Base-by-base conservation (phyloP, 2,113 vertebrate species). In the Podiceps cristatus region DNA sequence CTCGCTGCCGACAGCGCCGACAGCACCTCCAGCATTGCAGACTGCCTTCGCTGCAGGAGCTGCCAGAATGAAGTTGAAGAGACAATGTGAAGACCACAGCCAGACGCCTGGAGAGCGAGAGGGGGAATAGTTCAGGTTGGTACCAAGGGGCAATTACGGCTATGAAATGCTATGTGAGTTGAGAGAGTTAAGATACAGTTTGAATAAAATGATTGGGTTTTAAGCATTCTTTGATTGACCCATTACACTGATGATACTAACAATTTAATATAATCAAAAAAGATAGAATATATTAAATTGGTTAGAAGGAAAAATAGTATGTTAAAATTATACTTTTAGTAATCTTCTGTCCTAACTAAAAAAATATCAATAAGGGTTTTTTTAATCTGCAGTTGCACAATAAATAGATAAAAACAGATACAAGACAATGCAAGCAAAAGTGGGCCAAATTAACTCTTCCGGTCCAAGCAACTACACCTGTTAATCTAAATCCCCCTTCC, bases 81-180 rank as follows among this genome's bases (percentile, higher is more conserved):
- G 25, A 62, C 1, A 45, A 44, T 0, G 0, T 15, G 35, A 90
- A 44, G 22, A 76, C 17, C 0, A 0, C 40, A 66, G 59, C 17
- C 71, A 86, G 75, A 49, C 1, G 0, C 9, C 50, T 45, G 59
- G 19, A 66, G 58, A 66, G 47, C 1, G 3, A 75, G 40, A 84
- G 31, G 16, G 45, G 35, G 29, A 59, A 44, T 6, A 67, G 42
- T 71, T 75, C 62, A 79, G 33, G 37, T 13, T 11, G 2, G 44
- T 49, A 68, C 25, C 42, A 85, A 55, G 45, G 69, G 19, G 10
- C 9, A 60, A 16, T 29, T 76, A 10, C 3, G 4, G n/a, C 85
- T 71, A 6, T 66, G 47, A 80, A 86, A 52, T 23, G n/a, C 31
- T 77, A 27, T 1, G 0, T 55, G 24, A 76, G 24, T 11, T 63